Base-by-base conservation (phyloP, 2,113 vertebrate species). In the Grammomys dolichurus region DNA sequence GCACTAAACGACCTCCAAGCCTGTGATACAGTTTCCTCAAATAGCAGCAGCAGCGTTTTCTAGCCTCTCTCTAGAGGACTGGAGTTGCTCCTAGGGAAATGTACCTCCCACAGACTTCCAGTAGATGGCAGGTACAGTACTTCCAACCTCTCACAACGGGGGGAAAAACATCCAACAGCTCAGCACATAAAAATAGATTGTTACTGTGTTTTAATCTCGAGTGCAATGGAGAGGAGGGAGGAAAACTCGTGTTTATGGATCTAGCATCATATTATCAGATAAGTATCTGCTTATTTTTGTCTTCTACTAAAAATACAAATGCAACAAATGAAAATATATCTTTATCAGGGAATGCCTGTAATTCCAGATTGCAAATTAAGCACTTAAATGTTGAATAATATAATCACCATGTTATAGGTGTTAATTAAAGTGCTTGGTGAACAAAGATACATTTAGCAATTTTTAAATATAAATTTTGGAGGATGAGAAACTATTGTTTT, bases 121-220 rank as follows among this genome's bases (percentile, higher is more conserved):
- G 98, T 97, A 99, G 98, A 98, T 99, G 98, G 98, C 98, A 99
- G 98, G 98, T 99, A 97, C 97, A 98, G 96, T 97, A 98, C 96
- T 98, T 96, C 13, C 95, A 98, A 98, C 95, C 93, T 98, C 51
- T 58, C 0, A 31, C 19, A 96, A 96, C 93, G 86, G 40, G 92
- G 90, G 92, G 90, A 84, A 86, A 91, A 81, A 40, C 36, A 92
- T 24, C 33, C 46, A 89, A 24, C 36, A 96, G 90, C 4, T 95
- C 33, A 77, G 75, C 56, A 78, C 78, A 33, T 80, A 96, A 89
- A 92, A 95, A 95, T 87, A 96, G 96, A 84, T 89, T 85, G 81
- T 91, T 82, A 92, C 63, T 93, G 56, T 88, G 20, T 14, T 97
- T 94, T 95, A 91, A 92, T 86, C 43, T 95, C 70, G 51, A 76